phyloP scores from a whole-genome alignment of 2,888 invertebrate species.

The Cylindroiulus punctatus region DNA sequence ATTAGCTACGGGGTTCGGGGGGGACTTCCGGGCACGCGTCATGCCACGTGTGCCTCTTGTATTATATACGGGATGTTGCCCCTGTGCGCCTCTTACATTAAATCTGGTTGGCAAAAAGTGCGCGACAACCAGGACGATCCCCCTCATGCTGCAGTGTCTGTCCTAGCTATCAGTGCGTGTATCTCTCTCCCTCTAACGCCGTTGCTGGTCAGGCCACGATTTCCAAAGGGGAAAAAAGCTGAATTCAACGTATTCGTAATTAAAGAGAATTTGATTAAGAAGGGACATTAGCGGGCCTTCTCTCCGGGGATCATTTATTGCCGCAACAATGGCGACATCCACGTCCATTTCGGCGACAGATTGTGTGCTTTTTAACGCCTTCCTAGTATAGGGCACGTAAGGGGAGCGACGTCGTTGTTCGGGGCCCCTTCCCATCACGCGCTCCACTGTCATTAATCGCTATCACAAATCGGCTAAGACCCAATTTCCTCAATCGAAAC shows the following conservation, averaged over 20 bases:
- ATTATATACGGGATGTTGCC: neutral
- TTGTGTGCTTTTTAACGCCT: slow-evolving; percentile 54
- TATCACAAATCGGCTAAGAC: slow-evolving; percentile 38
- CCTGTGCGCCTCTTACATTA: neutral
- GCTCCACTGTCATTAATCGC: slow-evolving; percentile 28
- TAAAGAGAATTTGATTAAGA: slow-evolving; percentile 57
- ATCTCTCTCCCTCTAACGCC: neutral
- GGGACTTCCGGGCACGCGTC: neutral
- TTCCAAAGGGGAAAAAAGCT: slow-evolving; percentile 1
- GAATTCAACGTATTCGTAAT: slow-evolving; percentile 55
- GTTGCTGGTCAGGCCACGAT: neutral
- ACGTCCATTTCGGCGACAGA: slow-evolving; percentile 54
- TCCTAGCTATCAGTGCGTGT: too few relatives aligned
- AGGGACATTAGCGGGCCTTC: slow-evolving; percentile 46
- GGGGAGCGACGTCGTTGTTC: neutral
- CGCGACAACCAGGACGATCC: neutral
- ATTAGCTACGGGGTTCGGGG: neutral
- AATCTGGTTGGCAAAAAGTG: neutral
- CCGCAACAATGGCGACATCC: slow-evolving; percentile 25
- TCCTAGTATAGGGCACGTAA: neutral
- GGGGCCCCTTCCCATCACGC: too few relatives aligned
- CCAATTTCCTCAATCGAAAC: slow-evolving; percentile 17
- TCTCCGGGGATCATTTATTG: slow-evolving; percentile 54
- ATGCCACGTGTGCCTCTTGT: neutral
- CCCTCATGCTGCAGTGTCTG: neutral